A percentile compares a stretch with the other conserved stretches of the same genome.
phyloP scores from a whole-genome alignment of 2,888 invertebrate genomes.

The Priocnemis perturbator region DNA sequence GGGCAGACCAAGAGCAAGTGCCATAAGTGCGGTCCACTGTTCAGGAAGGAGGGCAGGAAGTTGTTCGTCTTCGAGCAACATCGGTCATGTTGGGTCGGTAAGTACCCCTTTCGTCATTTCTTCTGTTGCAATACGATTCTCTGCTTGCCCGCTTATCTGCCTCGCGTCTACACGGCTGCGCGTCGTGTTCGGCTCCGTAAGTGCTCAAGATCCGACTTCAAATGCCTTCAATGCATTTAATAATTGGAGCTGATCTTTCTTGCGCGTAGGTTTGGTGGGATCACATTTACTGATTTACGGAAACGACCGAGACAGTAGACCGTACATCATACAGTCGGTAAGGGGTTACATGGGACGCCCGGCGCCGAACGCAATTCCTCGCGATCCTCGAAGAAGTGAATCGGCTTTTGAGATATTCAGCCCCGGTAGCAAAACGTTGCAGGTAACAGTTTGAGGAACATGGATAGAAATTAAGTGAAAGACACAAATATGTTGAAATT shows the following conservation, averaged over 20 bases:
- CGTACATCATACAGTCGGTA: constrained; percentile 61
- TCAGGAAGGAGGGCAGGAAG: constrained; percentile 52
- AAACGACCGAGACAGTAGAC: constrained; percentile 64
- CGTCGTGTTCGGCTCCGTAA: too few species aligned
- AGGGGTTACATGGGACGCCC: constrained; percentile 67
- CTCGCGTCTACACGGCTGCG: too few species aligned
- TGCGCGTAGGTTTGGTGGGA: constrained; percentile 61
- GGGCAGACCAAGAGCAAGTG: constrained; percentile 55
- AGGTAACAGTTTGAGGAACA: constrained; percentile 43
- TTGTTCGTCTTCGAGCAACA: constrained; percentile 62
- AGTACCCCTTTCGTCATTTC: constrained; percentile 9
- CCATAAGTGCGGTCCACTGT: constrained; percentile 61
- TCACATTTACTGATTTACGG: constrained; percentile 66
- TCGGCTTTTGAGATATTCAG: constrained; percentile 69
- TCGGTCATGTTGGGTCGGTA: constrained; percentile 65
- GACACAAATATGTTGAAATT: too few species aligned
- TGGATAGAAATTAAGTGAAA: too few species aligned
- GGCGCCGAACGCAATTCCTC: constrained; percentile 57
- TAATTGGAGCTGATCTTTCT: constrained; percentile 4
- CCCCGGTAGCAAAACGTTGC: constrained; percentile 67
- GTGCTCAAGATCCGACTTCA: too few species aligned
- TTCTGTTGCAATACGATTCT: background rate
- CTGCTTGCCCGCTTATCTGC: background rate
- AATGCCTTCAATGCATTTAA: background rate
- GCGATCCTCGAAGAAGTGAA: constrained; percentile 64